phyloP scores from a whole-genome alignment of 2,113 vertebrate species.

The Sclerurus mexicanus region DNA sequence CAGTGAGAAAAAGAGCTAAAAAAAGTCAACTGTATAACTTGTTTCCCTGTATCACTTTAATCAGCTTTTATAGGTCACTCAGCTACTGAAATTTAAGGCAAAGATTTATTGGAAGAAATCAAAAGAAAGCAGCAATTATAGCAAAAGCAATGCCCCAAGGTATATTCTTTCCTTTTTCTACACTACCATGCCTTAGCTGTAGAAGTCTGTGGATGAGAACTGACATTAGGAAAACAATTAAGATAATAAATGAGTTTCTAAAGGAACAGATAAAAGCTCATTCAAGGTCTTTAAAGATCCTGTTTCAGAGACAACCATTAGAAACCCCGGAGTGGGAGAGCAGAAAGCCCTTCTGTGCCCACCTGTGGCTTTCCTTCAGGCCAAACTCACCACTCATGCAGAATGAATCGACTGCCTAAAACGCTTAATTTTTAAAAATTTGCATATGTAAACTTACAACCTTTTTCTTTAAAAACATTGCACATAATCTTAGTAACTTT shows the following conservation, averaged over 20 bases:
- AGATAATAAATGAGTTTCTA: slow-evolving; percentile 34
- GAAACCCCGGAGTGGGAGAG: background rate
- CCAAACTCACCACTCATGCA: slow-evolving; percentile 61
- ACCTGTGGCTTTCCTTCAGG: slow-evolving; percentile 75
- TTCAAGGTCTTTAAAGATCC: slow-evolving; percentile 45
- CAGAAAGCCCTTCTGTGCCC: background rate
- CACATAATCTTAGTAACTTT: background rate
- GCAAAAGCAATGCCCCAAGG: slow-evolving; percentile 2
- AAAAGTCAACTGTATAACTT: background rate
- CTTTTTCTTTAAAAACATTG: background rate
- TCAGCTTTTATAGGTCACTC: background rate
- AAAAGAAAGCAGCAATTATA: background rate
- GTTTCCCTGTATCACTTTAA: background rate
- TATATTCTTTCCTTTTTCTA: slow-evolving; percentile 25
- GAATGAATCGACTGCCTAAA: background rate
- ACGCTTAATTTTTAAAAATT: background rate
- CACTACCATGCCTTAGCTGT: slow-evolving; percentile 38
- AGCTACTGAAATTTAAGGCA: background rate
- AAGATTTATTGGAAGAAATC: background rate
- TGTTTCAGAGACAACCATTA: slow-evolving; percentile 55
- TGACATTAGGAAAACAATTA: slow-evolving; percentile 55
- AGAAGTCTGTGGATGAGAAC: slow-evolving; percentile 33
- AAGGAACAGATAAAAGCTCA: slow-evolving; percentile 55
- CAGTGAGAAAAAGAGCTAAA: background rate
- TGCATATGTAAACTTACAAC: background rate